Conservation (phyloP, 2,797 vertebrate genomes). For the Menidia menidia region DNA sequence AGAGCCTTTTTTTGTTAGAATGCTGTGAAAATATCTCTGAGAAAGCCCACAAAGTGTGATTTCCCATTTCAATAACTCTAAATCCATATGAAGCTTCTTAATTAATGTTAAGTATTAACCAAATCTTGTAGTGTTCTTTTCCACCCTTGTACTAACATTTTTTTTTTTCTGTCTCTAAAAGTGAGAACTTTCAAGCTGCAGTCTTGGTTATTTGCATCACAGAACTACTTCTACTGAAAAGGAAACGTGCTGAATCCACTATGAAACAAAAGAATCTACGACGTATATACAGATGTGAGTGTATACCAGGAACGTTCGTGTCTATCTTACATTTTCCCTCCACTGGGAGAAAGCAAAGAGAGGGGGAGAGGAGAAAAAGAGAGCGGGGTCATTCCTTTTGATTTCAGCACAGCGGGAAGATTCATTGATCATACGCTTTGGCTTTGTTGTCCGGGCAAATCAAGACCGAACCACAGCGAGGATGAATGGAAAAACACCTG, state of each 20-base stretch:
- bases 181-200: constrained; percentile 74
- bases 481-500: constrained; percentile 77
- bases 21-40: constrained; percentile 59
- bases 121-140: constrained; percentile 65
- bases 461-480: constrained; percentile 66
- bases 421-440: constrained; percentile 77
- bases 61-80: constrained; percentile 24
- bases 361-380: constrained; percentile 78
- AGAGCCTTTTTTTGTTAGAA: constrained; percentile 42
- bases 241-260: constrained; percentile 77
- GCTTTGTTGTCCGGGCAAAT: constrained; percentile 65
- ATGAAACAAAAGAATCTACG: constrained; percentile 71
- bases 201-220: constrained; percentile 77
- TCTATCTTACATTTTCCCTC: constrained; percentile 84
- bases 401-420: constrained; percentile 76
- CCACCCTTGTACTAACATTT: constrained; percentile 69
- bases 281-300: constrained; percentile 75
- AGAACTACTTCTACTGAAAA: constrained; percentile 70
- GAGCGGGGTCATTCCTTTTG: constrained; percentile 78
- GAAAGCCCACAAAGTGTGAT: constrained; percentile 47
- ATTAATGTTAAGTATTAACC: constrained; percentile 61
- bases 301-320: constrained; percentile 78
- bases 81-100: constrained; percentile 43
- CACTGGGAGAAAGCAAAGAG: constrained; percentile 82
- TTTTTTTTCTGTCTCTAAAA: constrained; percentile 64